Evolutionary conservation across 2,888 invertebrate species (phyloP).

Genomic region (Busseola fusca): DNA sequence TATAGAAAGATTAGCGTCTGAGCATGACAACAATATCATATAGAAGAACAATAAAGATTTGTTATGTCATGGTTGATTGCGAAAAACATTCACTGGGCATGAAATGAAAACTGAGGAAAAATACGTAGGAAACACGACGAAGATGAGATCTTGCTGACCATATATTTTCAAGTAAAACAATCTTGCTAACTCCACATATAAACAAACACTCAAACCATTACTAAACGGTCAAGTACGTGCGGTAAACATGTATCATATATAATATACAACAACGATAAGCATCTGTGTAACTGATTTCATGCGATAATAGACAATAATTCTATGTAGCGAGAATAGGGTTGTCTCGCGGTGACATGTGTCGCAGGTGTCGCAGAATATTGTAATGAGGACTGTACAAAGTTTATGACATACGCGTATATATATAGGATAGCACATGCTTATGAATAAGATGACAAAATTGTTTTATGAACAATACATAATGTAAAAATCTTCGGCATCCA

Average conservation of each 20-base stretch:
- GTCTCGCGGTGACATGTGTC: background rate
- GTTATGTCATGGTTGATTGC: background rate
- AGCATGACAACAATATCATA: background rate
- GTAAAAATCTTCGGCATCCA: background rate
- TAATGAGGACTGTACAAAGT: background rate
- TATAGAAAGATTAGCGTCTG: slow-evolving; percentile 7
- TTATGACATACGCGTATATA: background rate
- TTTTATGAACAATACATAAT: too few relatives aligned
- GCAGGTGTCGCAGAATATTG: background rate
- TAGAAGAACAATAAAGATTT: background rate
- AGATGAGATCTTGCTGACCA: background rate
- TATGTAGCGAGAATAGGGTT: slow-evolving; percentile 29
- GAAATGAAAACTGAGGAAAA: background rate
- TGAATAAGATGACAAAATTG: background rate
- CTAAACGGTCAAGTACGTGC: slow-evolving; percentile 33
- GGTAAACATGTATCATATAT: slow-evolving; percentile 23
- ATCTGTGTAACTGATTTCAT: slow-evolving; percentile 34
- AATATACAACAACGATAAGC: slow-evolving; percentile 23
- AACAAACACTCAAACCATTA: slow-evolving; percentile 30
- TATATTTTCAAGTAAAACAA: background rate
- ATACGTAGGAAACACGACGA: background rate
- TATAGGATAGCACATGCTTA: background rate
- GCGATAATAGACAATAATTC: slow-evolving; percentile 26
- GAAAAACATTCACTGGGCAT: background rate
- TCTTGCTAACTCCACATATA: slow-evolving; percentile 11